A percentile compares a stretch with the other conserved stretches of the same genome.
Conservation (phyloP, 2,113 vertebrate genomes). For the Nasalis larvatus region DNA sequence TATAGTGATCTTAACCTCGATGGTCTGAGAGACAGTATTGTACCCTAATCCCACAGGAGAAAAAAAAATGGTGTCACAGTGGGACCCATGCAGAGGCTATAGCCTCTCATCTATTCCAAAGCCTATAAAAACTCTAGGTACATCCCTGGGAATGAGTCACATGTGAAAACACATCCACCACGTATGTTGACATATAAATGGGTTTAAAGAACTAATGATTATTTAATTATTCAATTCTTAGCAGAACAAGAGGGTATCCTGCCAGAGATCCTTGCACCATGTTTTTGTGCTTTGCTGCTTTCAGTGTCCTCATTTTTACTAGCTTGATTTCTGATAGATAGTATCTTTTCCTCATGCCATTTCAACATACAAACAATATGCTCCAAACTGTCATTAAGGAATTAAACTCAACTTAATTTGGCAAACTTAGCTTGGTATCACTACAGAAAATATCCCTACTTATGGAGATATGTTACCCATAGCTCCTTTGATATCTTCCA, state of each 20-base stretch:
- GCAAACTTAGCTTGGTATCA: not conserved
- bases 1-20: not conserved
- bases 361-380: not conserved
- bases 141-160: not conserved
- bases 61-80: not conserved
- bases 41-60: not conserved
- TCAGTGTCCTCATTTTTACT: not conserved
- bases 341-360: not conserved
- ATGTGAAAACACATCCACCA: not conserved
- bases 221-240: not conserved
- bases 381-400: not conserved
- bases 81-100: not conserved
- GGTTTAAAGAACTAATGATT: not conserved
- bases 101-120: not conserved
- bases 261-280: not conserved
- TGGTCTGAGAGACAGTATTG: not conserved
- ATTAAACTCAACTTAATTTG: not conserved
- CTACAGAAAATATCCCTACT: not conserved
- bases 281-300: not conserved
- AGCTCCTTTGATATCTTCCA: not conserved
- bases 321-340: not conserved
- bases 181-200: not conserved
- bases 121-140: not conserved
- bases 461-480: not conserved
- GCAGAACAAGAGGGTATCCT: not conserved